phyloP scores from a whole-genome alignment of 30 jellyfish, hydroid and myxozoan species.

The Catostylus mosaicus region DNA sequence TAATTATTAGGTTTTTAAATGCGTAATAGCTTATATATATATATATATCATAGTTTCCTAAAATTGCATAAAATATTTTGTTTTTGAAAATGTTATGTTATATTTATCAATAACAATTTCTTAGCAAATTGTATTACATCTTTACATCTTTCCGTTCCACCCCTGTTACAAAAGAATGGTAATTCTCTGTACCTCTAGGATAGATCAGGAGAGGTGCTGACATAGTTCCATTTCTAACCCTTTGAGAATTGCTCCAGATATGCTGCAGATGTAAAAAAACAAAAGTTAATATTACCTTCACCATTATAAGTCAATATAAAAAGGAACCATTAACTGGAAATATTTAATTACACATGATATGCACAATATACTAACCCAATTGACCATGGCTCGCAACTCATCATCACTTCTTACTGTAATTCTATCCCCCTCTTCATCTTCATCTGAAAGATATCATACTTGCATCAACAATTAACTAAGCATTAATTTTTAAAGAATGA shows the following conservation, averaged over 20 bases:
- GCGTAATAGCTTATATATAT: no score
- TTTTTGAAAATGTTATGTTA: no score
- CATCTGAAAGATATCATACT: conserved; percentile 65
- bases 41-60: no score
- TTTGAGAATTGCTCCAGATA: conserved; percentile 70
- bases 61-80: no score
- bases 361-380: conserved; percentile 70
- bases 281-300: neutral
- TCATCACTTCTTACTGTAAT: conserved; percentile 98
- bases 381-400: conserved; percentile 89
- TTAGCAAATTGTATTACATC: no score
- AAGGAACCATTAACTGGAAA: neutral
- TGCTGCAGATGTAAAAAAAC: conserved; percentile 49
- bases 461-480: neutral
- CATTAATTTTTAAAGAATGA: neutral
- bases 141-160: no score
- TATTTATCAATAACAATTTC: no score
- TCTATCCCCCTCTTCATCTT: conserved; percentile 99
- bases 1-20: no score
- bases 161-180: no score
- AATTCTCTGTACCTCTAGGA: conserved; percentile 87
- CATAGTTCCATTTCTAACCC: conserved; percentile 67
- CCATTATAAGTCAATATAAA: neutral
- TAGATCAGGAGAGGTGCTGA: conserved; percentile 73
- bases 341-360: neutral